A percentile compares a stretch with the other conserved stretches of the same genome.
Evolutionary conservation across 1,140 invertebrate species (phyloP).

Genomic region (Chrysopa pallens): DNA sequence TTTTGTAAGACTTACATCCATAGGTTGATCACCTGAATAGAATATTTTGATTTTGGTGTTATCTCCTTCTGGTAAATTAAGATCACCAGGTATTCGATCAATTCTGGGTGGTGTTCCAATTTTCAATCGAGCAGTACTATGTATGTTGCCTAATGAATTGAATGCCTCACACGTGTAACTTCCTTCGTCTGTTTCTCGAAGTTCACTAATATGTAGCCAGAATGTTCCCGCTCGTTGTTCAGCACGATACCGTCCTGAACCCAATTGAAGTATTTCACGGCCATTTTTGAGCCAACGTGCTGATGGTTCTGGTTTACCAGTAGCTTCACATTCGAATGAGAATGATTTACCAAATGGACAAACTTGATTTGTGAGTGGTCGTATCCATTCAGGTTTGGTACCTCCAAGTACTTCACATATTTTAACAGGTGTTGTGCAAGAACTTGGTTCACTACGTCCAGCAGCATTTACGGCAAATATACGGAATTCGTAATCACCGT

Average conservation of each 20-base stretch:
- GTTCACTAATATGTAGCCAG: constrained; percentile 74
- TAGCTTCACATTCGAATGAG: constrained; percentile 71
- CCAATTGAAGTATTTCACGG: constrained; percentile 44
- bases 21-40: constrained; percentile 82
- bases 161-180: constrained; percentile 92
- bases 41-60: constrained; percentile 91
- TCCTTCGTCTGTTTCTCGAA: constrained; percentile 83
- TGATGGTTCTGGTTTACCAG: constrained; percentile 77
- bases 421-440: constrained; percentile 68
- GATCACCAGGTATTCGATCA: constrained; percentile 74
- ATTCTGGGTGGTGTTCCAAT: constrained; percentile 88
- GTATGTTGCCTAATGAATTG: constrained; percentile 80
- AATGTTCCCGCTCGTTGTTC: constrained; percentile 66
- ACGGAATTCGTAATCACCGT: constrained; percentile 82
- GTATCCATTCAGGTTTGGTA: constrained; percentile 82
- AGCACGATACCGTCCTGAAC: constrained; percentile 48
- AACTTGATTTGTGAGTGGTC: constrained; percentile 52
- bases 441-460: constrained; percentile 64
- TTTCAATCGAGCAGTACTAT: constrained; percentile 68
- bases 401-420: constrained; percentile 77
- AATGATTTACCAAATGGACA: constrained; percentile 74
- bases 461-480: constrained; percentile 72
- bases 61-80: constrained; percentile 81
- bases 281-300: constrained; percentile 89
- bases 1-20: constrained; percentile 66